phyloP scores from a whole-genome alignment of 2,797 vertebrate species.

The Sparidentex hasta region DNA sequence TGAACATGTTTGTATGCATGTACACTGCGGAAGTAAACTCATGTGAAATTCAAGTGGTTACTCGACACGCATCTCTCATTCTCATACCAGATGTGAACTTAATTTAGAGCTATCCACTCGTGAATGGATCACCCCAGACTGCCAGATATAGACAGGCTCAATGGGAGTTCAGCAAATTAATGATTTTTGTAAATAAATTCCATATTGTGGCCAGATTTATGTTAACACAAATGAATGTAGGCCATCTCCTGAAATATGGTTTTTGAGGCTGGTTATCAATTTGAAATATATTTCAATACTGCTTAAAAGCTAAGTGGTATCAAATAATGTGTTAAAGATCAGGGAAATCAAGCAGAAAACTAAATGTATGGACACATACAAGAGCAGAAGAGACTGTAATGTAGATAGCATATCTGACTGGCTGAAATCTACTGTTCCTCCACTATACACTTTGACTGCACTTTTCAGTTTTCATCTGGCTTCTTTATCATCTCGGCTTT shows the following conservation, averaged over 20 bases:
- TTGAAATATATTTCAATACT: background rate
- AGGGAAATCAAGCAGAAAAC: background rate
- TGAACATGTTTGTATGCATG: too few relatives aligned
- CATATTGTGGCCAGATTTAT: background rate
- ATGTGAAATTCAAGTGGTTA: too few relatives aligned
- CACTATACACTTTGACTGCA: constrained; percentile 49
- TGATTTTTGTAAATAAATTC: background rate
- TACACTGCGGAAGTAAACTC: too few relatives aligned
- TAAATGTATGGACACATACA: background rate
- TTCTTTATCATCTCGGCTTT: constrained; percentile 56
- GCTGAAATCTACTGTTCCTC: constrained; percentile 15
- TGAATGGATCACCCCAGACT: too few relatives aligned
- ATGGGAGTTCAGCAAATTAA: background rate
- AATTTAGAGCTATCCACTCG: too few relatives aligned
- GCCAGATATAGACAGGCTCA: background rate
- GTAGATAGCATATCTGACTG: constrained; percentile 28
- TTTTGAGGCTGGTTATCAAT: background rate
- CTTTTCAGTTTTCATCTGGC: constrained; percentile 44
- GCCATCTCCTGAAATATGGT: background rate
- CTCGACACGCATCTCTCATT: too few relatives aligned
- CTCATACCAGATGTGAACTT: too few relatives aligned
- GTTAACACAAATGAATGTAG: background rate
- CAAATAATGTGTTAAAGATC: background rate
- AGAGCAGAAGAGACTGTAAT: background rate
- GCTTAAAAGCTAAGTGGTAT: background rate